These are phyloP conservation scores for Prunella himalayana DNA, from an alignment of 2,113 vertebrate species.

Conservation along the genomic window DNA sequence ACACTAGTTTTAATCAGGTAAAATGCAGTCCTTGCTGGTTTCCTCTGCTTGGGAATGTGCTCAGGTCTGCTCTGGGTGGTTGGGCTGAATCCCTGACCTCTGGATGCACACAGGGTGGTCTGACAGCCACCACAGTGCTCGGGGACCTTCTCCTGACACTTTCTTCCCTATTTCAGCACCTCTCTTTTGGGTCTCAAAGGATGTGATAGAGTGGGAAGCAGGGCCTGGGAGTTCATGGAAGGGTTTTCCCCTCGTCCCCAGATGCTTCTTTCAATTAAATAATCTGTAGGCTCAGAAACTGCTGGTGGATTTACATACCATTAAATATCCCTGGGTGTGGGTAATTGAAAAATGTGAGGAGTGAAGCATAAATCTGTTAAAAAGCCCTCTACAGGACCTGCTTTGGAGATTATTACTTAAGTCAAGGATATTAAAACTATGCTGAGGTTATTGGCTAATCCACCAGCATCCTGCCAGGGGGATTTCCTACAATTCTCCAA, in stretches of 20 bases:
- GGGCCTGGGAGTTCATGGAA: not conserved
- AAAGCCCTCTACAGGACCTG: not conserved
- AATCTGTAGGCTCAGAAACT: not conserved
- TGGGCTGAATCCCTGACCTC: not conserved
- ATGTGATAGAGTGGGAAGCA: not conserved
- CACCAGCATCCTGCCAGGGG: not conserved
- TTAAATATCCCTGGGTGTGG: not conserved
- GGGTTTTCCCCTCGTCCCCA: not conserved
- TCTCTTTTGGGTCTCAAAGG: not conserved
- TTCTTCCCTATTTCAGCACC: not conserved
- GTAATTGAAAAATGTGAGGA: not conserved
- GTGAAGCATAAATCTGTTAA: not conserved
- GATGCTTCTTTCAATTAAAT: not conserved
- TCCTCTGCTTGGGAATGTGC: not conserved
- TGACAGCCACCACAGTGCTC: not conserved
- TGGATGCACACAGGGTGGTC: not conserved
- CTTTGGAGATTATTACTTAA: constrained; percentile 1
- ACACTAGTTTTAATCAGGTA: not conserved
- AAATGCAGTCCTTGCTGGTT: not conserved
- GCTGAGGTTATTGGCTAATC: not conserved
- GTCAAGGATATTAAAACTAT: not conserved
- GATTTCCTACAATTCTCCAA: not conserved
- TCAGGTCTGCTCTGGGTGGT: not conserved
- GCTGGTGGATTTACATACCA: not conserved
- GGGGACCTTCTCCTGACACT: not conserved